A percentile compares a stretch with the other conserved stretches of the same genome.
phyloP scores from a whole-genome alignment of 2,113 vertebrate species.

The Macaca mulatta region DNA sequence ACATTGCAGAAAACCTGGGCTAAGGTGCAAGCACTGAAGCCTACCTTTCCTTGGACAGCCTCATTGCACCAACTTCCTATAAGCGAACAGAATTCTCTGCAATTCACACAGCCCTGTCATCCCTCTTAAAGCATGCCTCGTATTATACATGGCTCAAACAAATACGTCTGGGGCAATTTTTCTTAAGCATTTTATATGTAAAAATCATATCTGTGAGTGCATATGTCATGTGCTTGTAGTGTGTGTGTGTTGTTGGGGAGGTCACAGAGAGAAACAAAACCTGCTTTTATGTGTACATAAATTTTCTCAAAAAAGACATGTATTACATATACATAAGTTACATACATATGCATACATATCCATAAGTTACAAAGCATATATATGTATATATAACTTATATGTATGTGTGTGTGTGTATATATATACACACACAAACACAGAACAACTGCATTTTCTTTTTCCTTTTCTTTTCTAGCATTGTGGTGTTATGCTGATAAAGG shows the following conservation, averaged over 20 bases:
- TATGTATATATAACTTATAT: no score
- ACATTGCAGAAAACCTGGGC: not conserved
- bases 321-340: not conserved
- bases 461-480: not conserved
- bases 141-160: not conserved
- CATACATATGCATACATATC: no score
- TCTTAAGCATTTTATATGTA: not conserved
- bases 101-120: not conserved
- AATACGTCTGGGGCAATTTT: not conserved
- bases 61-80: not conserved
- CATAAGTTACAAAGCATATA: no score
- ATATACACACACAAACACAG: not conserved
- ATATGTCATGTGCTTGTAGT: not conserved
- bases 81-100: not conserved
- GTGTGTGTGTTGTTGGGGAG: accelerated
- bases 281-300: not conserved
- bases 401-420: not conserved
- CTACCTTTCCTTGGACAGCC: not conserved
- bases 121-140: not conserved
- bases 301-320: not conserved
- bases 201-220: not conserved
- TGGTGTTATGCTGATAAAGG: not conserved
- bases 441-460: not conserved
- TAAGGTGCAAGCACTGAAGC: not conserved
- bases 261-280: not conserved